Conservation (phyloP, 2,888 invertebrate genomes). For the Ophion costatus region DNA sequence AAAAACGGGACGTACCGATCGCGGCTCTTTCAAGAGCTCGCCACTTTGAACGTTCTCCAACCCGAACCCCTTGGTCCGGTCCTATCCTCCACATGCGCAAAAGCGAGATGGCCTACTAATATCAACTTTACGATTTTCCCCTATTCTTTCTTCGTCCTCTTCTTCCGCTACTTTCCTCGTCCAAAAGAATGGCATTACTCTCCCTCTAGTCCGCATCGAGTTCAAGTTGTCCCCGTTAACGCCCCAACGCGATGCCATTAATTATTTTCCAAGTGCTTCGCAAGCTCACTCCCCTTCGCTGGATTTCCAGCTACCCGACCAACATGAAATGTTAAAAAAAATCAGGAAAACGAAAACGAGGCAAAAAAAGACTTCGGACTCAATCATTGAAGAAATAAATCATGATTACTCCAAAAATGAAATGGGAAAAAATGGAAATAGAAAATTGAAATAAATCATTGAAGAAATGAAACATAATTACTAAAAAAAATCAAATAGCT, state of each 20-base stretch:
- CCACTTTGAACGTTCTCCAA: slow-evolving; percentile 14
- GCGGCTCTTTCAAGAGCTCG: slow-evolving; percentile 44
- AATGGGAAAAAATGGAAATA: no score
- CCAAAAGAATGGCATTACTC: background rate
- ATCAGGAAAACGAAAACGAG: background rate
- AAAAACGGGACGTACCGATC: slow-evolving; percentile 56
- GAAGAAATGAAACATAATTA: background rate
- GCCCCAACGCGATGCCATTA: no score
- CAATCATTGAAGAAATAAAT: background rate
- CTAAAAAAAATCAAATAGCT: background rate
- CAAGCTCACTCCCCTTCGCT: no score
- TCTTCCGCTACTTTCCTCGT: slow-evolving; percentile 30
- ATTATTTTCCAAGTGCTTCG: no score
- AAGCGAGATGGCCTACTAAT: slow-evolving; percentile 29
- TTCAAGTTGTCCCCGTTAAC: no score
- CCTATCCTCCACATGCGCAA: slow-evolving; percentile 2
- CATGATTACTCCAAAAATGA: background rate
- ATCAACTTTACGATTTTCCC: slow-evolving; percentile 58
- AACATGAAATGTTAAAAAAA: background rate
- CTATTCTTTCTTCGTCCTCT: slow-evolving; percentile 36
- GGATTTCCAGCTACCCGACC: no score
- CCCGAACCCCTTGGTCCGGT: background rate
- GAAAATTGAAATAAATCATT: no score
- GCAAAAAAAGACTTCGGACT: background rate
- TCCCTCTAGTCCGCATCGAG: background rate